phyloP scores from a whole-genome alignment of 2,888 invertebrate species.

The Melinaea menophilus region DNA sequence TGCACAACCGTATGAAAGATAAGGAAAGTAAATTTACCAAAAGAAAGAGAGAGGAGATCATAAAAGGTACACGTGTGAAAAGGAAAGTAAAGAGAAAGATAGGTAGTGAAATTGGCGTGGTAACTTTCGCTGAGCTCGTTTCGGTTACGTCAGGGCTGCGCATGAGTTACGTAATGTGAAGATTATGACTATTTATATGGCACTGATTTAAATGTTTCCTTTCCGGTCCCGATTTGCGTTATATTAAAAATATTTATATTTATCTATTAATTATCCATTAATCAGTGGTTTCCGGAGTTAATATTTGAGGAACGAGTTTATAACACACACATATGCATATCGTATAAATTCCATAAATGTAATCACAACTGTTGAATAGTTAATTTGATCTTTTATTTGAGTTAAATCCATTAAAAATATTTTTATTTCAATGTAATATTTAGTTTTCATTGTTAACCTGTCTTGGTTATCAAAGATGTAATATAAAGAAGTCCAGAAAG shows the following conservation, averaged over 20 bases:
- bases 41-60: slow-evolving; percentile 41
- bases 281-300: too few relatives aligned
- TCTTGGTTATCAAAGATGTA: too few relatives aligned
- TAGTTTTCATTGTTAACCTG: too few relatives aligned
- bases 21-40: slow-evolving; percentile 46
- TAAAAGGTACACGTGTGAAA: slow-evolving; percentile 40
- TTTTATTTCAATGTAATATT: too few relatives aligned
- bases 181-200: slow-evolving; percentile 68
- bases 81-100: slow-evolving; percentile 62
- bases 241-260: neutral
- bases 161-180: slow-evolving; percentile 60
- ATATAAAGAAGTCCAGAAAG: too few relatives aligned
- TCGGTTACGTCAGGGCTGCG: slow-evolving; percentile 67
- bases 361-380: too few relatives aligned
- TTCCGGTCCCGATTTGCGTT: slow-evolving; percentile 48
- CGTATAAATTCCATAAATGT: too few relatives aligned
- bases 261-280: neutral
- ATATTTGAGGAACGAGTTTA: too few relatives aligned
- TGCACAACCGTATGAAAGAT: slow-evolving; percentile 41
- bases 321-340: too few relatives aligned
- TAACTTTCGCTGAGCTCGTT: slow-evolving; percentile 75
- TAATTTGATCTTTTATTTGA: too few relatives aligned
- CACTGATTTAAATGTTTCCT: slow-evolving; percentile 65
- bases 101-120: slow-evolving; percentile 70
- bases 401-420: too few relatives aligned